These are phyloP conservation scores for Petromus typicus DNA, from an alignment of 2,113 vertebrate genomes.

Conservation along the genomic window DNA sequence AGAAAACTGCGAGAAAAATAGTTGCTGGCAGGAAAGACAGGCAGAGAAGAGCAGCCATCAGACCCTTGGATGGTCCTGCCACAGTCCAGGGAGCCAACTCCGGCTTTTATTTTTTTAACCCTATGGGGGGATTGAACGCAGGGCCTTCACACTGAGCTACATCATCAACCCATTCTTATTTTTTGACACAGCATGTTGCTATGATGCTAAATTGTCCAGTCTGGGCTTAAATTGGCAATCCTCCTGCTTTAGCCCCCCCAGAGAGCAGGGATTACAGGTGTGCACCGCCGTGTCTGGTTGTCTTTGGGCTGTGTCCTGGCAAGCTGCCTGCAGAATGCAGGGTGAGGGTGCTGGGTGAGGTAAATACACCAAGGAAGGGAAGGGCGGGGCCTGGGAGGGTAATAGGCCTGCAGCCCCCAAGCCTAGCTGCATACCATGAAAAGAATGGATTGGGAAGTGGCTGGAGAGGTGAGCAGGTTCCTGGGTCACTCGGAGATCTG, in stretches of 20 bases:
- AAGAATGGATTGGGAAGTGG: no score
- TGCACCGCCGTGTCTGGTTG: background rate
- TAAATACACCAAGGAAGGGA: rapidly evolving
- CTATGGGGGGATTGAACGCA: background rate
- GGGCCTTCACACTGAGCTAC: background rate
- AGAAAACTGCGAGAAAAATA: background rate
- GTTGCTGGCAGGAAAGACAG: background rate
- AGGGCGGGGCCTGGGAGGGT: background rate
- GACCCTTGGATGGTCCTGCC: background rate
- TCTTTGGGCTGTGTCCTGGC: background rate
- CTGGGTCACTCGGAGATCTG: background rate
- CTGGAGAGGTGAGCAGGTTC: no score
- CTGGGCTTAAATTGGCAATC: background rate
- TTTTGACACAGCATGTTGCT: background rate
- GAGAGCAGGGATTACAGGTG: background rate
- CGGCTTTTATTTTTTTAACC: background rate
- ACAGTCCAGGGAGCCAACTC: background rate
- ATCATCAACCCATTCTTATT: background rate
- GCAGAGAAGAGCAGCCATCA: no score
- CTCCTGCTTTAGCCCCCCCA: background rate
- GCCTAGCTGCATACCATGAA: background rate
- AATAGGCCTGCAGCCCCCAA: background rate
- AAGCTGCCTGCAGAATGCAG: background rate
- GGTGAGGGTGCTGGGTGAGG: background rate
- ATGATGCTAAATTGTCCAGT: background rate